phyloP scores from a whole-genome alignment of 2,797 vertebrate species.

The Danio jaintianensis region DNA sequence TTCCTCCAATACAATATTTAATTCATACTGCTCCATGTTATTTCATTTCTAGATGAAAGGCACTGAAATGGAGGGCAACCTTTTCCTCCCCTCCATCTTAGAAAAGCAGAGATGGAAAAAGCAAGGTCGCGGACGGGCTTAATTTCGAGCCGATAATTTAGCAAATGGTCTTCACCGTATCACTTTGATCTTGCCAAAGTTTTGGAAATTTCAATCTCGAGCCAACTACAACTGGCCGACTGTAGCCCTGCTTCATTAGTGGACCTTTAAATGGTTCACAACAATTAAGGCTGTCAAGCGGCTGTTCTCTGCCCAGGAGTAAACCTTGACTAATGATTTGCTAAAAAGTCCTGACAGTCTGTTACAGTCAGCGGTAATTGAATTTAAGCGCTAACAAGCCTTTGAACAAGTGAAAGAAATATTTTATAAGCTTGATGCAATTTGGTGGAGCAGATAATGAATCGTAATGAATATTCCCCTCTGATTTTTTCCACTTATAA shows the following conservation, averaged over 20 bases:
- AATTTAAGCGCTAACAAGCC: conserved; percentile 88
- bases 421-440: conserved; percentile 88
- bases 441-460: conserved; percentile 80
- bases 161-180: conserved; percentile 76
- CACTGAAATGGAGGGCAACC: conserved; percentile 61
- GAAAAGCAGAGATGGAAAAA: conserved; percentile 68
- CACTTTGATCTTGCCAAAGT: conserved; percentile 85
- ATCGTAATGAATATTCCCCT: conserved; percentile 79
- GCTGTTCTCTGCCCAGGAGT: conserved; percentile 71
- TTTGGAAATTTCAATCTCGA: conserved; percentile 81
- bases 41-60: conserved; percentile 76
- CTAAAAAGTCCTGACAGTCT: conserved; percentile 88
- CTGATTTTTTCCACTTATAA: conserved; percentile 68
- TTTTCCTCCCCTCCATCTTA: conserved; percentile 40
- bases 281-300: conserved; percentile 88
- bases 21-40: conserved; percentile 67
- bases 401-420: conserved; percentile 87
- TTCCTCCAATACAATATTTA: conserved; percentile 65
- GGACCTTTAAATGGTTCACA: conserved; percentile 85
- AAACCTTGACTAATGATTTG: conserved; percentile 89
- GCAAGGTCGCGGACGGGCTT: conserved; percentile 72
- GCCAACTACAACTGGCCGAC: conserved; percentile 75
- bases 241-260: conserved; percentile 88
- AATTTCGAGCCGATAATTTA: conserved; percentile 80
- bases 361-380: conserved; percentile 88